phyloP scores from a whole-genome alignment of 2,888 invertebrate genomes.

The Cheilosia urbana region DNA sequence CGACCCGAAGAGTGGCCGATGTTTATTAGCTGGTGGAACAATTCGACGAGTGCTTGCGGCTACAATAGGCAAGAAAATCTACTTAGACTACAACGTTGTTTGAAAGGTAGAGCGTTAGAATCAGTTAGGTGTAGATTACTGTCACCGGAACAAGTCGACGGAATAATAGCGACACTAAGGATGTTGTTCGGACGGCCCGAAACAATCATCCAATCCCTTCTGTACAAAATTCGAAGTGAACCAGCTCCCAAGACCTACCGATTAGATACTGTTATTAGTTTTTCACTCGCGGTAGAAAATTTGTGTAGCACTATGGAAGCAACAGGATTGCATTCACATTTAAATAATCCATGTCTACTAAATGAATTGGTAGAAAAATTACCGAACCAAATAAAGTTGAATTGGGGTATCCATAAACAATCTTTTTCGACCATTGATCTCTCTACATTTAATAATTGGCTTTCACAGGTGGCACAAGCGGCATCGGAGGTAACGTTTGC shows the following conservation, averaged over 20 bases:
- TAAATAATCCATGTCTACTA: neutral
- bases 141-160: too few relatives aligned
- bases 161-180: neutral
- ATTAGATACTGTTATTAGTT: neutral
- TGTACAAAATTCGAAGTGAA: neutral
- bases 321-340: neutral
- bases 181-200: too few relatives aligned
- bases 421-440: too few relatives aligned
- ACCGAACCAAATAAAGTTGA: neutral
- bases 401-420: neutral
- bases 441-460: too few relatives aligned
- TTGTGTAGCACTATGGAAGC: neutral
- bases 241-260: neutral
- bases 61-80: neutral
- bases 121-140: constrained; percentile 27
- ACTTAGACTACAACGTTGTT: constrained; percentile 7
- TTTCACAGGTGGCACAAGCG: too few relatives aligned
- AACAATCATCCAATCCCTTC: too few relatives aligned
- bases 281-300: neutral
- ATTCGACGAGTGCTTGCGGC: too few relatives aligned
- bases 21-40: constrained; percentile 27
- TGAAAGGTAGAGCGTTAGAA: constrained; percentile 19
- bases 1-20: constrained; percentile 11
- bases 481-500: too few relatives aligned
- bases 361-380: neutral